Evolutionary conservation across 1,140 invertebrate species (phyloP), one percentile per base, ranked within the genome.

Genomic region (Aplysia californica): DNA sequence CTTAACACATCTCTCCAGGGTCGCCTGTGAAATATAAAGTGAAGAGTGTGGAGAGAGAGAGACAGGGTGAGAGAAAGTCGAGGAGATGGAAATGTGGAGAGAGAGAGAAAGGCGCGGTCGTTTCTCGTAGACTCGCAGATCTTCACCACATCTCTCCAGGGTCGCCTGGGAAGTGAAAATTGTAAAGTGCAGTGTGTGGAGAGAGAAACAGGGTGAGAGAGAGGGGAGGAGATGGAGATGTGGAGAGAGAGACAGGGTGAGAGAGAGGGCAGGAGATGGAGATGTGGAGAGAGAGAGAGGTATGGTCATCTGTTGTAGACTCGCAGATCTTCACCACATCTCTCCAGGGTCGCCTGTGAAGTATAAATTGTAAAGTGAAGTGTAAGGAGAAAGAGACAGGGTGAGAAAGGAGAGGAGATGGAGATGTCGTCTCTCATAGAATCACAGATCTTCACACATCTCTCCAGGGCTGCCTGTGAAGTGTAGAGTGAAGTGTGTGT

Each of bases 1-100:
- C 21, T 85, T 77, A 21, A 86, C 80, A 65, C 80, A 83, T 64
- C 87, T 75, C 44, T 87, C 85, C 58, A 89, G 66, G 10, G 87
- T 88, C 3, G 76, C 83, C 88, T 23, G 58, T 23, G 10, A 26
- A 31, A 61, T 6, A 61, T 20, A 26, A 31, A 61, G 58, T 18
- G 58, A 61, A 26, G 29, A 26, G 29, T 20, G 6, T 20, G 6
- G 26, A 10, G 26, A 10, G 10, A 10, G 26, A 26, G 10, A 10
- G 26, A 10, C 20, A 26, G 58, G 29, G 58, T 6, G 58, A 26
- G 58, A 10, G 26, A 18, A 31, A 61, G 26, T 6, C 6, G 26
- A 31, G 26, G 10, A 18, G 58, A 18, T 20, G 18, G 23, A 33
- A 3, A 66, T 36, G 29, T 5, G 36, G 64, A 29, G 23, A 29